These are phyloP conservation scores for Ochropleura plecta DNA, from an alignment of 2,888 invertebrate genomes.

Conservation along the genomic window DNA sequence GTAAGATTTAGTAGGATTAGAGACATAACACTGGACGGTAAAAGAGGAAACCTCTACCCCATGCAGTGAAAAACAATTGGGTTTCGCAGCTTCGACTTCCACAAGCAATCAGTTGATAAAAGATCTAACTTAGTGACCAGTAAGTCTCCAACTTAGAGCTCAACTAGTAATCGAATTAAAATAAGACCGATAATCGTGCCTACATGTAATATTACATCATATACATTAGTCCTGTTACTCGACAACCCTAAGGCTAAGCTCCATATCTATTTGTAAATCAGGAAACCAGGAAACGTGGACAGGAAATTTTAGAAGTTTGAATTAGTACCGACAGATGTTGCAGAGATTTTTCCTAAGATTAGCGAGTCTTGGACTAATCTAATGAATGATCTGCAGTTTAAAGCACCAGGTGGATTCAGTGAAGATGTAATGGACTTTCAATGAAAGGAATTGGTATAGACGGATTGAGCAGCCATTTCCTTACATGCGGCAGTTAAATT, in stretches of 20 bases:
- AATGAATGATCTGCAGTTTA: constrained; percentile 47
- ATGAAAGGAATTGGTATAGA: constrained; percentile 27
- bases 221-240: background rate
- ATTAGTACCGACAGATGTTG: constrained; percentile 60
- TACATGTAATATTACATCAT: background rate
- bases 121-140: background rate
- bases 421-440: constrained; percentile 57
- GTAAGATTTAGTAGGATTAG: too few species aligned
- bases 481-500: constrained; percentile 18
- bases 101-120: background rate
- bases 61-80: background rate
- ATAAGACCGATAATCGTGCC: background rate
- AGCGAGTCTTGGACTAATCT: constrained; percentile 36
- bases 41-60: too few species aligned
- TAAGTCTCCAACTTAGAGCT: background rate
- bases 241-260: constrained; percentile 31
- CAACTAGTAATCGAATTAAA: background rate
- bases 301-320: constrained; percentile 57
- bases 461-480: constrained; percentile 39
- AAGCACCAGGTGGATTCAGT: constrained; percentile 48
- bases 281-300: constrained; percentile 53
- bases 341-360: constrained; percentile 54
- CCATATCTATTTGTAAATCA: constrained; percentile 58
- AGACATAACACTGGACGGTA: background rate
- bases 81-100: background rate